Evolutionary conservation across 1,140 invertebrate species (phyloP).

Genomic region (Neomicropteryx cornuta): DNA sequence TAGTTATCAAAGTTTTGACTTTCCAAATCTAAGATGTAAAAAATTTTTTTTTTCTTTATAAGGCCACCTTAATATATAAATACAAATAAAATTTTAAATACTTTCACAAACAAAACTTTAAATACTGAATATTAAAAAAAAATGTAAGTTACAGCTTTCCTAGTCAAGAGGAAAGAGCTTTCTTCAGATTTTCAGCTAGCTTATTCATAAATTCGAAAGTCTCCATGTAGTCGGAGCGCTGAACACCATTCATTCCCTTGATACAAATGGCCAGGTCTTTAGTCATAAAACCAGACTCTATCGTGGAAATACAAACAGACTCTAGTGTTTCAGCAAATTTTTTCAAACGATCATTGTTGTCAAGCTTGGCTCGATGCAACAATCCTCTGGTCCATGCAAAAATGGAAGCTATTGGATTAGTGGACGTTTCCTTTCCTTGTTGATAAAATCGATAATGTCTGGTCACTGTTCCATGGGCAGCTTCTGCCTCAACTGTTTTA

Average conservation of each 20-base stretch:
- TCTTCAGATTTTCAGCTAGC: slow-evolving; percentile 83
- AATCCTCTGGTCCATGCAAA: slow-evolving; percentile 96
- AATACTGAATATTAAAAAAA: too few species aligned
- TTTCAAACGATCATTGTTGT: slow-evolving; percentile 66
- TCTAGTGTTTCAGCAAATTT: slow-evolving; percentile 79
- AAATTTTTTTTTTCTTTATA: too few species aligned
- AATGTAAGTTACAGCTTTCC: too few species aligned
- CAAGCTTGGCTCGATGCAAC: slow-evolving; percentile 85
- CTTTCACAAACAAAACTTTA: too few species aligned
- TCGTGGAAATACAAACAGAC: slow-evolving; percentile 85
- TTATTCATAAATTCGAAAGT: slow-evolving; percentile 98
- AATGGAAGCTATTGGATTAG: slow-evolving; percentile 97
- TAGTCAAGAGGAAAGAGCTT: slow-evolving; percentile 42
- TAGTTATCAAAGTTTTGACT: too few species aligned
- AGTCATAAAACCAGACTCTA: slow-evolving; percentile 93
- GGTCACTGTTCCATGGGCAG: slow-evolving; percentile 95
- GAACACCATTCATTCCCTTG: slow-evolving; percentile 80
- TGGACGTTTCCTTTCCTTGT: slow-evolving; percentile 94
- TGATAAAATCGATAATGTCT: slow-evolving; percentile 90
- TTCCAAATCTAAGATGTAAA: too few species aligned
- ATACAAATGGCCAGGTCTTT: slow-evolving; percentile 98
- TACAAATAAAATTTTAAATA: too few species aligned
- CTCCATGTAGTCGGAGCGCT: slow-evolving; percentile 83
- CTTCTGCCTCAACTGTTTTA: slow-evolving; percentile 94
- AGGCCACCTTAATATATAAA: too few species aligned